phyloP scores from a whole-genome alignment of 2,888 invertebrate species.

The Drosophila macrospina region DNA sequence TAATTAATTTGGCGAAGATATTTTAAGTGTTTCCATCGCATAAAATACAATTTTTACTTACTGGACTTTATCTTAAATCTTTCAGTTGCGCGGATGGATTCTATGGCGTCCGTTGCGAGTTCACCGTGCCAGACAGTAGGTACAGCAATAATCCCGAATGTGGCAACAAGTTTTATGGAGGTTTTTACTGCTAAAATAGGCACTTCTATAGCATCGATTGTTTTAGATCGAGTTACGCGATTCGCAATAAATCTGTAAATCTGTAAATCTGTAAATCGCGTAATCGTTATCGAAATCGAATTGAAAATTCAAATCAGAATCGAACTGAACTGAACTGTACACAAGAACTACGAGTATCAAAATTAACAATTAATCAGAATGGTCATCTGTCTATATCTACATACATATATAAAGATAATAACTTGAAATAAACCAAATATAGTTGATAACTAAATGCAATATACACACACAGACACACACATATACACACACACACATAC shows the following conservation, averaged over 20 bases:
- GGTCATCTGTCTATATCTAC: constrained; percentile 24
- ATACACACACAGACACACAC: constrained; percentile 37
- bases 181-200: constrained; percentile 86
- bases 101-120: constrained; percentile 84
- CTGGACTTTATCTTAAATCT: constrained; percentile 44
- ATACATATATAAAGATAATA: constrained; percentile 33
- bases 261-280: background rate
- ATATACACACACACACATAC: constrained; percentile 33
- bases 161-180: constrained; percentile 84
- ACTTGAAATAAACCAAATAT: constrained; percentile 75
- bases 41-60: constrained; percentile 44
- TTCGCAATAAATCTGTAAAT: constrained; percentile 14
- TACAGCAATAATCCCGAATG: constrained; percentile 85
- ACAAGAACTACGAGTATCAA: constrained; percentile 13
- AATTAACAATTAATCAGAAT: constrained; percentile 23
- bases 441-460: constrained; percentile 63
- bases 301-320: constrained; percentile 12
- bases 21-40: constrained; percentile 30
- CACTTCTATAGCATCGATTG: constrained; percentile 85
- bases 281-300: constrained; percentile 9
- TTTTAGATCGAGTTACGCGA: constrained; percentile 64
- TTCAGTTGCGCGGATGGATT: constrained; percentile 85
- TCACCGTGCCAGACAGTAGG: constrained; percentile 84
- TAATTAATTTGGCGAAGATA: constrained; percentile 22
- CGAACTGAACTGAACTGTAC: constrained; percentile 31